Base-by-base conservation (phyloP, 2,113 vertebrate genomes). In the Gopherus flavomarginatus region DNA sequence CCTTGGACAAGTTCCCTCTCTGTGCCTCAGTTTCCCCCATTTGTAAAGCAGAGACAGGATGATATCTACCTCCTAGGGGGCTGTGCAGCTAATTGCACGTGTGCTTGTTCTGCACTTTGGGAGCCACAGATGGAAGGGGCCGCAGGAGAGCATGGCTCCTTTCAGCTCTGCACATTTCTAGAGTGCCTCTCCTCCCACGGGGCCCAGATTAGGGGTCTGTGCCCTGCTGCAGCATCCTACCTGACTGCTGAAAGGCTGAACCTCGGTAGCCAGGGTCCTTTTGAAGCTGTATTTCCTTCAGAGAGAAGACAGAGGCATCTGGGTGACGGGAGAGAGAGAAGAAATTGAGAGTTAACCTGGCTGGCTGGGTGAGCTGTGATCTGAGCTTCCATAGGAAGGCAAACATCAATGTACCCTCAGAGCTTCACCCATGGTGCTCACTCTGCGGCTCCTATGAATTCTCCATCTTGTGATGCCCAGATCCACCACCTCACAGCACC, bases 201-300 rank as follows among this genome's bases (percentile, higher is more conserved):
- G 78, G 57, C 4, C 2, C 52, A n/a, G 19, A 0, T 0, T 0
- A 29, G 1, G 3, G 2, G 5, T 21, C 8, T 31, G 38, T 72
- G 2, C 65, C 65, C 65, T 2, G n/a, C 65, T 38, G 4, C 65
- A 38, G n/a, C 5, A 27, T 56, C 97, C 78, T 97, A 99, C 99
- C 99, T 98, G 99, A 97, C 86, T 99, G 99, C 93, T 99, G 99
- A 92, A 99, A 99, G 87, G 98, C 98, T 26, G 99, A 99, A 90
- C 98, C 98, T 90, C 99, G 98, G 95, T 98, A 98, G 5, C 99
- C 99, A 0, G 99, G 99, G 86, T 99, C 99, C 96, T 99, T 99
- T 91, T 99, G 99, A 27, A 99, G 98, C 96, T 99, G 99, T 83
- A 99, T 97, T 95, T 99, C 99, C 95, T 98, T 98, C 95, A 99